phyloP scores from a whole-genome alignment of 2,888 invertebrate species.

The Baronia brevicornis region DNA sequence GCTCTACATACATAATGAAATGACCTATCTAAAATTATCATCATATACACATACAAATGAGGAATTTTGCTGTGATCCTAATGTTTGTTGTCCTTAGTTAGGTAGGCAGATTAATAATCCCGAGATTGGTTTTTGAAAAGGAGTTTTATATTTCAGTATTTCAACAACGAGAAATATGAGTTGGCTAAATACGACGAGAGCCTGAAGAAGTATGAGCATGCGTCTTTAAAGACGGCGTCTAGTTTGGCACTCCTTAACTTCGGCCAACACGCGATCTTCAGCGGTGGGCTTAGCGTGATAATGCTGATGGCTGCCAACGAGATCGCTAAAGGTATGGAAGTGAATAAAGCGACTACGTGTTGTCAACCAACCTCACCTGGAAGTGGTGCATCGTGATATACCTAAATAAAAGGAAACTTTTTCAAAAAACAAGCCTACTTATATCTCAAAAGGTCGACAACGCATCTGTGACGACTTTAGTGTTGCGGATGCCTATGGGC shows the following conservation, averaged over 20 bases:
- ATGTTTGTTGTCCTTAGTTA: too few species aligned
- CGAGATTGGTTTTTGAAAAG: neutral
- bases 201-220: conserved; percentile 89
- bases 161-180: conserved; percentile 98
- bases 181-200: conserved; percentile 90
- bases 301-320: conserved; percentile 95
- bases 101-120: too few species aligned
- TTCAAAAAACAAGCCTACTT: too few species aligned
- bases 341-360: neutral
- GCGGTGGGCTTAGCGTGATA: conserved; percentile 91
- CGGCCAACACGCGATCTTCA: conserved; percentile 98
- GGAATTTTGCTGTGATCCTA: too few species aligned
- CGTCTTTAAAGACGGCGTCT: conserved; percentile 95
- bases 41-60: too few species aligned
- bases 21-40: too few species aligned
- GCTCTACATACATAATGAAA: too few species aligned
- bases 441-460: too few species aligned
- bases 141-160: conserved; percentile 80
- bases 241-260: conserved; percentile 96
- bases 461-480: too few species aligned
- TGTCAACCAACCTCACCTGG: neutral
- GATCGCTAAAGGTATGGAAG: conserved; percentile 83
- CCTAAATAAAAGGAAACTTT: too few species aligned
- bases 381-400: too few species aligned
- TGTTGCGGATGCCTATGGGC: too few species aligned